Evolutionary conservation across 2,113 vertebrate genomes (phyloP).

Genomic region (Platichthys stellatus): DNA sequence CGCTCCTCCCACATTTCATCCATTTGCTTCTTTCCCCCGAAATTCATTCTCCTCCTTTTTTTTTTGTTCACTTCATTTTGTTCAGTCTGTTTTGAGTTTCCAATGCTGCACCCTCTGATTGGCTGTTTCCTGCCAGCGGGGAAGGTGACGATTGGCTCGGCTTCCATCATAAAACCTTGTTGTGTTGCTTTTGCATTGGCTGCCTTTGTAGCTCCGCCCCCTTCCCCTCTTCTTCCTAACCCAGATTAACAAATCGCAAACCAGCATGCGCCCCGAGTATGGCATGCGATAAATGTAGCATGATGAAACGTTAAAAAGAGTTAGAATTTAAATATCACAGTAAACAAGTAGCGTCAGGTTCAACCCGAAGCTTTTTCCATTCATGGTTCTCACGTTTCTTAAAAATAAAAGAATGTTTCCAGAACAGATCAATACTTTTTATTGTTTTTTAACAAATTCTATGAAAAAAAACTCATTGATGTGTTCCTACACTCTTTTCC

Average conservation of each 20-base stretch:
- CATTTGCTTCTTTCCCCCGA: conserved; percentile 7
- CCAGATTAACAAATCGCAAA: conserved; percentile 46
- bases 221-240: conserved; percentile 14
- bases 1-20: background rate
- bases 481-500: too few species aligned
- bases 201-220: conserved; percentile 13
- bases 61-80: conserved; percentile 75
- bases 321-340: background rate
- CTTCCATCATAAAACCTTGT: conserved; percentile 64
- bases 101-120: conserved; percentile 87
- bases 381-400: background rate
- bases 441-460: background rate
- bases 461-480: background rate
- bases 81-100: conserved; percentile 89
- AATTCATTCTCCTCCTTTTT: conserved; percentile 52
- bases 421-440: too few species aligned
- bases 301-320: background rate
- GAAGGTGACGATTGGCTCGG: conserved; percentile 82
- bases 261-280: conserved; percentile 41
- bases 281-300: conserved; percentile 22
- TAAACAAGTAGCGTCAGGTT: background rate
- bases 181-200: conserved; percentile 61
- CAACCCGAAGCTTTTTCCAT: too few species aligned
- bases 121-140: conserved; percentile 85
- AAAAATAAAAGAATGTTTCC: background rate